Conservation (phyloP, 2,113 vertebrate genomes). For the Sapajus apella region DNA sequence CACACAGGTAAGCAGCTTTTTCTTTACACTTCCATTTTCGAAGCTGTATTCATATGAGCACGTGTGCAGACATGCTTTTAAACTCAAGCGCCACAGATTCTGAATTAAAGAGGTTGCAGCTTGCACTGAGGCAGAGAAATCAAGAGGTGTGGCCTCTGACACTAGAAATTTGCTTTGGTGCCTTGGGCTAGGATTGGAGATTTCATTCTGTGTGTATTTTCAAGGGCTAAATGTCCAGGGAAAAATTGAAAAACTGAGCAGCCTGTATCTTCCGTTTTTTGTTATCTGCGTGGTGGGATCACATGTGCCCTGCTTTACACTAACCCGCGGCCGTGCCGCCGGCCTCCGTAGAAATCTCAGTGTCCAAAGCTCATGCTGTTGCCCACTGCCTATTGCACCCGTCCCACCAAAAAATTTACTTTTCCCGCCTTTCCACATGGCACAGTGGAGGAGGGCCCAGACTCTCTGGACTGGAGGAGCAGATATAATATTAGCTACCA, state of each 20-base stretch:
- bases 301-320: no score
- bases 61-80: not conserved
- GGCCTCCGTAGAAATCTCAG: not conserved
- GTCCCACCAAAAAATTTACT: fast-evolving
- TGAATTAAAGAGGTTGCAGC: not conserved
- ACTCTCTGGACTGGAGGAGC: not conserved
- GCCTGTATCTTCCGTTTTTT: not conserved
- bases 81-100: not conserved
- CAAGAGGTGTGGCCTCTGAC: fast-evolving
- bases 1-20: not conserved
- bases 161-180: not conserved
- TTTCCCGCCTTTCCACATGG: not conserved
- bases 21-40: not conserved
- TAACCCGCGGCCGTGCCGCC: not conserved
- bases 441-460: not conserved
- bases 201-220: not conserved
- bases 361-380: not conserved
- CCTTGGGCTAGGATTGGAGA: not conserved
- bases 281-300: not conserved
- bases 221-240: not conserved
- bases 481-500: no score
- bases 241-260: not conserved
- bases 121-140: not conserved
- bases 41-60: not conserved
- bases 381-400: fast-evolving